Percentiles rank a stretch among this genome's conserved stretches.
These are phyloP conservation scores for Tachystola acroxantha DNA, from an alignment of 2,888 invertebrate species.

Conservation along the genomic window DNA sequence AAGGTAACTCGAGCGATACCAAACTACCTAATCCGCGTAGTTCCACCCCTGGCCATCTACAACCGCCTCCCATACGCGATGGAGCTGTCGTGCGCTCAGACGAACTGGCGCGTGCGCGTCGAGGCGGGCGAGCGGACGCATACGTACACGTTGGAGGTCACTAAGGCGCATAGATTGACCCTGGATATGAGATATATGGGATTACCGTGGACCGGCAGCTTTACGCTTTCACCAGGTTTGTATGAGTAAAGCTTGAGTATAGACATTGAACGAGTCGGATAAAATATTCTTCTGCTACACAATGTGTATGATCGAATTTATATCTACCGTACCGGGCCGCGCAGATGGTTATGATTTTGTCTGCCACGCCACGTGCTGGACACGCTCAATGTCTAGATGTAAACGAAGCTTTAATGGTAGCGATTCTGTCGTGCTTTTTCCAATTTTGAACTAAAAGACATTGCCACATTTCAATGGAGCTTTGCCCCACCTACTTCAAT, in stretches of 20 bases:
- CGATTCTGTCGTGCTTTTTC: too few relatives aligned
- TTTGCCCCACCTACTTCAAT: too few relatives aligned
- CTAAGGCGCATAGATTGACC: conserved; percentile 70
- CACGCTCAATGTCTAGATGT: too few relatives aligned
- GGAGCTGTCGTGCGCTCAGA: conserved; percentile 41
- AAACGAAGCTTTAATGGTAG: too few relatives aligned
- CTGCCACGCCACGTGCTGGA: too few relatives aligned
- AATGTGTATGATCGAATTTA: too few relatives aligned
- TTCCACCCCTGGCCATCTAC: conserved; percentile 85
- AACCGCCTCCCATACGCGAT: conserved; percentile 87
- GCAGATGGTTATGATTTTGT: too few relatives aligned
- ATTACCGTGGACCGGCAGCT: conserved; percentile 83
- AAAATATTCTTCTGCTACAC: too few relatives aligned
- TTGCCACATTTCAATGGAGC: too few relatives aligned
- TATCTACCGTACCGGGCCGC: too few relatives aligned
- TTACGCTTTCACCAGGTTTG: conserved; percentile 80
- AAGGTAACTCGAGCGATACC: conserved; percentile 79
- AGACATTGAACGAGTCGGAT: too few relatives aligned
- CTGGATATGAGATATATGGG: conserved; percentile 81
- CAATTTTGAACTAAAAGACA: too few relatives aligned
- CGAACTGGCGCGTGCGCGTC: conserved; percentile 67
- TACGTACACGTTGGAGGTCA: conserved; percentile 82
- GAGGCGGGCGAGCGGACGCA: conserved; percentile 86
- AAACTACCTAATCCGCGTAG: conserved; percentile 83
- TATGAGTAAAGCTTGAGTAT: neutral